Conservation (phyloP, 2,797 vertebrate species). For the Enteromius afrohamiltoni region DNA sequence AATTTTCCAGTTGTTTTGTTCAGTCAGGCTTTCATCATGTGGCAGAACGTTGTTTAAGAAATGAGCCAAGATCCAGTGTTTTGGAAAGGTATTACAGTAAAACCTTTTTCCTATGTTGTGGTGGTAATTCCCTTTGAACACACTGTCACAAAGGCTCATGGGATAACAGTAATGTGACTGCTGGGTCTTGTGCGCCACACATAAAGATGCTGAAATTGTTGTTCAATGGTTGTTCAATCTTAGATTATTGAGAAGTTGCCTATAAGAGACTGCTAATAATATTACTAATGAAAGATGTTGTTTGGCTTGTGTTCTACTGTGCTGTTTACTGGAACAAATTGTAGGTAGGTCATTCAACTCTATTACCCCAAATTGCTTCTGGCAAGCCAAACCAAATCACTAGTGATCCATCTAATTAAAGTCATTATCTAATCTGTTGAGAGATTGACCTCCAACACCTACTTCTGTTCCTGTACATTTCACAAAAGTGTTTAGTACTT, state of each 20-base stretch:
- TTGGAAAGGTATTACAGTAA: constrained; percentile 45
- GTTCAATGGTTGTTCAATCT: neutral
- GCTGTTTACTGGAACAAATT: constrained; percentile 20
- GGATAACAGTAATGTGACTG: constrained; percentile 18
- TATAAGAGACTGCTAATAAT: neutral
- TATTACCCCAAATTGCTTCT: constrained; percentile 26
- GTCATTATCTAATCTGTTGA: constrained; percentile 34
- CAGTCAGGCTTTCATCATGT: constrained; percentile 18
- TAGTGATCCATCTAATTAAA: constrained; percentile 33
- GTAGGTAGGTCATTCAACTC: constrained; percentile 26
- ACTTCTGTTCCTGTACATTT: neutral
- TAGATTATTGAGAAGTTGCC: neutral
- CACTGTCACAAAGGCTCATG: constrained; percentile 27
- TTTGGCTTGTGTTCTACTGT: constrained; percentile 4
- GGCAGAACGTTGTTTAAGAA: constrained; percentile 35
- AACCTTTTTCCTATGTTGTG: constrained; percentile 42
- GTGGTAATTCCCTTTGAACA: constrained; percentile 38
- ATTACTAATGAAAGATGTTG: neutral
- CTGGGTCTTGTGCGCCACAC: neutral
- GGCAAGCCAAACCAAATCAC: constrained; percentile 20
- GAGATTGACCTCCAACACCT: constrained; percentile 28
- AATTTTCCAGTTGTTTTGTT: constrained; percentile 43
- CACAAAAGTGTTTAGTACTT: neutral
- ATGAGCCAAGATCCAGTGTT: constrained; percentile 39
- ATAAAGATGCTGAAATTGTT: neutral